Evolutionary conservation across 2,113 vertebrate genomes (phyloP), one percentile per base, ranked within the genome.

Genomic region (Mesocricetus auratus): DNA sequence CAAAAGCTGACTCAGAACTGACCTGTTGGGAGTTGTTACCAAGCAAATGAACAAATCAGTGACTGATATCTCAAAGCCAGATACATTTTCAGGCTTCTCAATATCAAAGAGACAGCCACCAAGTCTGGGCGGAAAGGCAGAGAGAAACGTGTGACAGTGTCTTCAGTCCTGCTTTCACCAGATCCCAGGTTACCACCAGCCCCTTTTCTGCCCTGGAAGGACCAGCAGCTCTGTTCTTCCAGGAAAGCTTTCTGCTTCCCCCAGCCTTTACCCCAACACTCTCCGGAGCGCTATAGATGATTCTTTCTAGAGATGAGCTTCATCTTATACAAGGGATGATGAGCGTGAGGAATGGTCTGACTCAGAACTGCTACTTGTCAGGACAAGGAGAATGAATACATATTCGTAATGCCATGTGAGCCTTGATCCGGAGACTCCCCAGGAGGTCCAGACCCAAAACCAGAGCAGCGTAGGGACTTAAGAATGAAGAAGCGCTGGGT

Each of bases 41-140:
- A 66, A 78, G 36, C 58, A 26, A 88, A 89, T 91, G 64, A 86
- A 74, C 82, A 47, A 93, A 56, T 81, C 74, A 74, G 31, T 73
- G 83, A 64, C 15, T 45, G 29, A 75, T 50, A 90, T n/a, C 47
- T 26, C 58, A 62, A 88, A 89, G 86, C 16, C 86, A 91, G 58
- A n/a, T 42, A 88, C 78, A 95, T 11, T 77, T 85, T 89, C 89
- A 91, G 60, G n/a, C 47, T 42, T 96, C 91, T 88, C 53, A 69
- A 24, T 68, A 45, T 83, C 50, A 78, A 66, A 77, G 29, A 86
- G 58, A 82, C 60, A 39, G 58, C 45, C 16, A 42, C 31, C 17
- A 15, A 33, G 21, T 79, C 45, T 86, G n/a, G 74, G n/a, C 73
- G 16, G 5, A 47, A 64, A 71, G 68, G 64, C 62, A 83, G 79